Evolutionary conservation across 2,113 vertebrate species (phyloP).

Genomic region (Mohoua ochrocephala): DNA sequence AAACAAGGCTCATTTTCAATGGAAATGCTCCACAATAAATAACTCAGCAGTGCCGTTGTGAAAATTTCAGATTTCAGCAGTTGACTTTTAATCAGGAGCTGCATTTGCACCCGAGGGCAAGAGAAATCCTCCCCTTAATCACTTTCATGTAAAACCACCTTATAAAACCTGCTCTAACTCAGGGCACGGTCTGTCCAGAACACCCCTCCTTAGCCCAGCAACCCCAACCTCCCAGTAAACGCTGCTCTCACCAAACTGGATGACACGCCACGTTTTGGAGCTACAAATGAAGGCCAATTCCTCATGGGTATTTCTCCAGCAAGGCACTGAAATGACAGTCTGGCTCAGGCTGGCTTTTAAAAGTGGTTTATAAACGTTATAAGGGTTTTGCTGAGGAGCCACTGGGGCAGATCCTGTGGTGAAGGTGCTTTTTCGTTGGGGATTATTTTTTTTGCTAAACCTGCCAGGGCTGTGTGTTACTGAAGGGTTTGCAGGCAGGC

Average conservation of each 20-base stretch:
- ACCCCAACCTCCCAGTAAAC: accelerated
- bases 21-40: background rate
- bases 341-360: background rate
- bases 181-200: background rate
- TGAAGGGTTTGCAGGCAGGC: too few species aligned
- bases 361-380: background rate
- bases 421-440: background rate
- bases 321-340: background rate
- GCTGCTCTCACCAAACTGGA: background rate
- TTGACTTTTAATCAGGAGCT: background rate
- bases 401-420: background rate
- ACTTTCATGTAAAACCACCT: background rate
- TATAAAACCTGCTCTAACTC: background rate
- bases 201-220: background rate
- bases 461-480: background rate
- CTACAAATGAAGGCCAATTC: background rate
- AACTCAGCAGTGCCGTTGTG: background rate
- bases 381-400: background rate
- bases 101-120: background rate
- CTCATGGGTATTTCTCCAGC: background rate
- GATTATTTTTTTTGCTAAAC: background rate
- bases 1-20: background rate
- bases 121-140: background rate
- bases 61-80: background rate
- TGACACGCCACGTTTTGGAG: background rate